phyloP scores from a whole-genome alignment of 2,113 vertebrate species.

The Pseudopodoces humilis region DNA sequence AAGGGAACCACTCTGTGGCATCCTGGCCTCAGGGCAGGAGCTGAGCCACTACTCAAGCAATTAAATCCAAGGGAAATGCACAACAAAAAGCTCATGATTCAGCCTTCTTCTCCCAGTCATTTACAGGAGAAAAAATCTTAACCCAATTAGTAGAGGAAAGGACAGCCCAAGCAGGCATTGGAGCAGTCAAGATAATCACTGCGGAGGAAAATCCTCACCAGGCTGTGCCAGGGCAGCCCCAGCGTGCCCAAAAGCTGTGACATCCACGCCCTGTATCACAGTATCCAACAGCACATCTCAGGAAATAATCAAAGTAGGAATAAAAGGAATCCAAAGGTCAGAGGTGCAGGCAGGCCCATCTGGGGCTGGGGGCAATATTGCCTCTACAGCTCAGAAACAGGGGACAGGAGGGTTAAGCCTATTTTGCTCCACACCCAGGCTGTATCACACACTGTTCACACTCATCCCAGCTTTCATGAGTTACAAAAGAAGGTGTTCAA shows the following conservation, averaged over 20 bases:
- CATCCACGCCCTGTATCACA: background rate
- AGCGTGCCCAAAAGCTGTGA: rapidly evolving
- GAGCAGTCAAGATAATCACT: background rate
- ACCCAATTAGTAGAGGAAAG: background rate
- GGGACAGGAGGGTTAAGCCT: background rate
- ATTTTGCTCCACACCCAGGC: background rate
- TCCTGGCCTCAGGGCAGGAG: background rate
- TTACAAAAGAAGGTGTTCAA: background rate
- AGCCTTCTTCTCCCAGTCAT: background rate
- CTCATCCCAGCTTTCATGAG: rapidly evolving
- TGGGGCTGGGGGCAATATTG: background rate
- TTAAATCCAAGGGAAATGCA: background rate
- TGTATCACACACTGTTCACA: background rate
- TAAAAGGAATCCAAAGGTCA: background rate
- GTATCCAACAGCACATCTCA: background rate
- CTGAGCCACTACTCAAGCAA: background rate
- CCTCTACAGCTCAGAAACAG: background rate
- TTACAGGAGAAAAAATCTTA: background rate
- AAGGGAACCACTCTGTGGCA: background rate
- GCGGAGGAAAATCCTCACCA: background rate
- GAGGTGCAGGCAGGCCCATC: no score
- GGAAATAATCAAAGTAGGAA: background rate
- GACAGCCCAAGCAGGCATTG: background rate
- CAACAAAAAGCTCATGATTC: background rate
- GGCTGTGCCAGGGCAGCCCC: background rate